Percentiles rank a stretch among this genome's conserved stretches.
phyloP scores from a whole-genome alignment of 1,140 invertebrate genomes.

The Pachypsylla venusta region DNA sequence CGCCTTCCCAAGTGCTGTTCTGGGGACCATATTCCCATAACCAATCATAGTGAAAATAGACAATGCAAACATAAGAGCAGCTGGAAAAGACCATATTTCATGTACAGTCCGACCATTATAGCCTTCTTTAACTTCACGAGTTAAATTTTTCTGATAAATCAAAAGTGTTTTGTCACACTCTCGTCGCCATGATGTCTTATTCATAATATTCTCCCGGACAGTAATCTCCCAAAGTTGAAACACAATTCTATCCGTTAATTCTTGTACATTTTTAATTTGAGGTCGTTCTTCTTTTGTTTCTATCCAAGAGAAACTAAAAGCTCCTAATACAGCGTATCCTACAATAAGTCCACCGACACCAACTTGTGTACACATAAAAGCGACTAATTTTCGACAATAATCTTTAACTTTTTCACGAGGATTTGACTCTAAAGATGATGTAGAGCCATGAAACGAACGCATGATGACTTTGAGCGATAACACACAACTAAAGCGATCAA shows the following conservation, averaged over 20 bases:
- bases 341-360: constrained; percentile 90
- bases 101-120: constrained; percentile 56
- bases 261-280: constrained; percentile 35
- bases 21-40: constrained; percentile 86
- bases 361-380: constrained; percentile 86
- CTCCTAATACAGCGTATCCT: constrained; percentile 86
- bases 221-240: constrained; percentile 57
- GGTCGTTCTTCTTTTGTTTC: constrained; percentile 53
- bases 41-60: constrained; percentile 87
- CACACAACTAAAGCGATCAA: too few relatives aligned
- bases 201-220: constrained; percentile 53
- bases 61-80: constrained; percentile 70
- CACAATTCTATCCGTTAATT: constrained; percentile 38
- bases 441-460: constrained; percentile 13
- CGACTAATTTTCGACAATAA: constrained; percentile 66
- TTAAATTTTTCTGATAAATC: constrained; percentile 55
- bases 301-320: constrained; percentile 75
- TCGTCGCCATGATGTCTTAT: constrained; percentile 50
- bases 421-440: constrained; percentile 23
- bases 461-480: too few relatives aligned
- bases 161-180: constrained; percentile 48
- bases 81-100: constrained; percentile 68
- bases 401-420: constrained; percentile 58
- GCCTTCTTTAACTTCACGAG: constrained; percentile 49
- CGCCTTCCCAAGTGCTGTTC: constrained; percentile 78